phyloP scores from a whole-genome alignment of 2,797 vertebrate species.

The Enoplosus armatus region DNA sequence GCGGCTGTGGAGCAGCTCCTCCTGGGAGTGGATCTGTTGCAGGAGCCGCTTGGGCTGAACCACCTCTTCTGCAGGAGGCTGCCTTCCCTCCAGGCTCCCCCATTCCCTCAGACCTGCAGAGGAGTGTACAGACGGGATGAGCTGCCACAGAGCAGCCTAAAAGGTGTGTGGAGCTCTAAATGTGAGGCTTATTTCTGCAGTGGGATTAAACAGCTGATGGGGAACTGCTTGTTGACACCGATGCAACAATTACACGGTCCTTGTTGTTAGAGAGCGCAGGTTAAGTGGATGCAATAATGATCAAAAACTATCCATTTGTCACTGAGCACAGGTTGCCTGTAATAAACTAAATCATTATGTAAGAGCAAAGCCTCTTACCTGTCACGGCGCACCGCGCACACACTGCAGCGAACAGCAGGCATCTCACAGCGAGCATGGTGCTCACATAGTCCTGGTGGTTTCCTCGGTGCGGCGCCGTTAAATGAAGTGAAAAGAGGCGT shows the following conservation, averaged over 20 bases:
- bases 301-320: background rate
- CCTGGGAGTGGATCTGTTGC: conserved; percentile 86
- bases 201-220: background rate
- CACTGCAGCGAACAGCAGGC: conserved; percentile 90
- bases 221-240: conserved; percentile 27
- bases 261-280: background rate
- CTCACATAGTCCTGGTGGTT: conserved; percentile 87
- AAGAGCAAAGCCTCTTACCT: conserved; percentile 79
- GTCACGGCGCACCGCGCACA: conserved; percentile 83
- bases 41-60: conserved; percentile 91
- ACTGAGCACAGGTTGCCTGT: no score
- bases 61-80: conserved; percentile 79
- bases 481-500: conserved; percentile 36
- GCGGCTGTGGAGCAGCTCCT: conserved; percentile 88
- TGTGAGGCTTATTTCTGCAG: background rate
- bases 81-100: conserved; percentile 70
- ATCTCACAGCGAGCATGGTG: conserved; percentile 90
- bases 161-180: background rate
- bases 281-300: background rate
- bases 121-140: background rate
- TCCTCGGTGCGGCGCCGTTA: conserved; percentile 70
- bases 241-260: conserved; percentile 9
- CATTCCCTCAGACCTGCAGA: conserved; percentile 75
- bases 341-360: background rate
- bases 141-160: no score